Conservation (phyloP, 2,797 vertebrate species). For the Hipposideros larvatus region DNA sequence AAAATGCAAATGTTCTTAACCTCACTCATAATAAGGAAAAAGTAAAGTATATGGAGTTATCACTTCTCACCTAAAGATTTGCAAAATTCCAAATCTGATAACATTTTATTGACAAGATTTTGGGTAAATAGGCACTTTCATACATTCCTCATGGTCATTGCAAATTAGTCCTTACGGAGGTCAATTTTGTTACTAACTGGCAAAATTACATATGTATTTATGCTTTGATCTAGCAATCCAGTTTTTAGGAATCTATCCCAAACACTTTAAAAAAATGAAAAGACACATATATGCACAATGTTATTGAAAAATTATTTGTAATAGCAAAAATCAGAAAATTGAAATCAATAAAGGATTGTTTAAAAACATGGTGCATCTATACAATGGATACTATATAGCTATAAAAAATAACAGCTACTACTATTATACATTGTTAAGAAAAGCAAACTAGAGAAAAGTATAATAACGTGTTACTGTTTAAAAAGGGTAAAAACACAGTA, state of each 20-base stretch:
- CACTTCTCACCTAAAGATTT: background rate
- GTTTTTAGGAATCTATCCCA: background rate
- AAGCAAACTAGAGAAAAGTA: background rate
- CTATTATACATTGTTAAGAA: background rate
- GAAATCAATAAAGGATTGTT: background rate
- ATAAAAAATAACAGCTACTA: background rate
- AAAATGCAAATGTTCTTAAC: background rate
- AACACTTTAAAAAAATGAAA: background rate
- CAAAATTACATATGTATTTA: background rate
- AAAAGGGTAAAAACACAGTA: background rate
- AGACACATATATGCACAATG: background rate
- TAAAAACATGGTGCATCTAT: background rate
- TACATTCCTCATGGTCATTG: background rate
- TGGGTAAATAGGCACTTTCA: background rate
- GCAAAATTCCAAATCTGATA: background rate
- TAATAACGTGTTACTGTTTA: background rate
- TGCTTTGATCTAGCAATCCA: background rate
- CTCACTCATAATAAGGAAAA: background rate
- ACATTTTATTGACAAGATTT: background rate
- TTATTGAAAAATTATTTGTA: background rate
- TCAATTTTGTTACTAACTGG: background rate
- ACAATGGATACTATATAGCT: background rate
- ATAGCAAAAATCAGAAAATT: background rate
- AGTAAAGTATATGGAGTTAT: background rate
- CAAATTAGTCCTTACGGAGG: background rate